These are phyloP conservation scores for Scomber colias DNA, from an alignment of 2,113 vertebrate species.

Conservation along the genomic window DNA sequence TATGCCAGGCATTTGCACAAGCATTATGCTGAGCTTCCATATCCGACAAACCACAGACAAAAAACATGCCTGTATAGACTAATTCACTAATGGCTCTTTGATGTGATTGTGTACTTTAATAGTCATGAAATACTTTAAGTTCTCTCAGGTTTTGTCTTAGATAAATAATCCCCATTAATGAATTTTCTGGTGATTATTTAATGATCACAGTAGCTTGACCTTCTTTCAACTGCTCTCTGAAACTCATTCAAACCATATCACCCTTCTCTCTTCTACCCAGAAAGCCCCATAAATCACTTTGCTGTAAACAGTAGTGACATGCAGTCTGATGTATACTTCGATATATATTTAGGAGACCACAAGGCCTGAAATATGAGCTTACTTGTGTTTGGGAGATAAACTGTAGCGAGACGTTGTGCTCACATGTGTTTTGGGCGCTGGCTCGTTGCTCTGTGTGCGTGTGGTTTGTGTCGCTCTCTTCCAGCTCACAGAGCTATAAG, in stretches of 20 bases:
- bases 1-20: conserved; percentile 71
- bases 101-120: conserved; percentile 8
- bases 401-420: conserved; percentile 60
- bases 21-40: conserved; percentile 49
- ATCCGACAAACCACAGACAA: conserved; percentile 45
- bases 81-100: conserved; percentile 43
- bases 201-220: conserved; percentile 55
- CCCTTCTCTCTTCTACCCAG: conserved; percentile 58
- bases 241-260: conserved; percentile 67
- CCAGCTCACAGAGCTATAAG: conserved; percentile 36
- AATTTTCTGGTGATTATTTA: conserved; percentile 60
- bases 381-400: conserved; percentile 72
- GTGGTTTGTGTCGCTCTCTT: conserved; percentile 16
- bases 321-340: conserved; percentile 83
- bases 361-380: conserved; percentile 82
- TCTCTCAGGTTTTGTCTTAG: neutral
- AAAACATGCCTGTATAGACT: neutral
- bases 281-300: conserved; percentile 87
- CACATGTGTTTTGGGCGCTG: conserved; percentile 63
- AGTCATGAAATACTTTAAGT: conserved; percentile 11
- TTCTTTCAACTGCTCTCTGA: conserved; percentile 48
- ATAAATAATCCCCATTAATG: conserved; percentile 61
- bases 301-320: conserved; percentile 87
- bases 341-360: conserved; percentile 84
- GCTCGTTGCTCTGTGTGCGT: conserved; percentile 30